phyloP scores from a whole-genome alignment of 2,113 vertebrate genomes.

The Periophthalmodon schlosseri region DNA sequence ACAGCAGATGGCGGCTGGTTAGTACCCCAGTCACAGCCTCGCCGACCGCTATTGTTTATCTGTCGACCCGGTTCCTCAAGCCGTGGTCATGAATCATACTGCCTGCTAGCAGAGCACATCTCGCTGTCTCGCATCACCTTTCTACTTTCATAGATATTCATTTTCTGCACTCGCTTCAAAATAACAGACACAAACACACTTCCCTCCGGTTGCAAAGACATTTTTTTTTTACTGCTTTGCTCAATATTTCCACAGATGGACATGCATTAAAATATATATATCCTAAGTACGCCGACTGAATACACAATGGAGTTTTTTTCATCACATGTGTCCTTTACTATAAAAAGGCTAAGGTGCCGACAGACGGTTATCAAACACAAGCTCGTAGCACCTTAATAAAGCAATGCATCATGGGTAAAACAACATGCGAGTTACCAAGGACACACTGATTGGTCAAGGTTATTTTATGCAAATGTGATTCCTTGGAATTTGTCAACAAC shows the following conservation, averaged over 20 bases:
- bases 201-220: slow-evolving; percentile 23
- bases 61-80: slow-evolving; percentile 39
- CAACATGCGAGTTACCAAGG: slow-evolving; percentile 58
- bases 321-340: slow-evolving; percentile 35
- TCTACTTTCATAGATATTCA: slow-evolving; percentile 52
- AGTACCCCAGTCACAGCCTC: slow-evolving; percentile 45
- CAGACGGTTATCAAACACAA: slow-evolving; percentile 40
- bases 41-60: slow-evolving; percentile 44
- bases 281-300: slow-evolving; percentile 12
- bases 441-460: slow-evolving; percentile 62
- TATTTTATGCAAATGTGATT: slow-evolving; percentile 53
- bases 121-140: slow-evolving; percentile 45
- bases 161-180: slow-evolving; percentile 41
- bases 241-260: slow-evolving; percentile 47
- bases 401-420: slow-evolving; percentile 50
- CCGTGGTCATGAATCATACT: slow-evolving; percentile 47
- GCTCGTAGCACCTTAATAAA: slow-evolving; percentile 40
- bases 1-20: slow-evolving; percentile 31
- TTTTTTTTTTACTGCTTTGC: slow-evolving; percentile 39
- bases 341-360: slow-evolving; percentile 41
- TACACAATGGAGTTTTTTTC: slow-evolving; percentile 14
- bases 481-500: slow-evolving; percentile 60
- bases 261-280: slow-evolving; percentile 31
- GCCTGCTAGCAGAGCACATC: slow-evolving; percentile 43
- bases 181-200: slow-evolving; percentile 38